phyloP scores from a whole-genome alignment of 2,797 vertebrate genomes.

The Gorsachius magnificus region DNA sequence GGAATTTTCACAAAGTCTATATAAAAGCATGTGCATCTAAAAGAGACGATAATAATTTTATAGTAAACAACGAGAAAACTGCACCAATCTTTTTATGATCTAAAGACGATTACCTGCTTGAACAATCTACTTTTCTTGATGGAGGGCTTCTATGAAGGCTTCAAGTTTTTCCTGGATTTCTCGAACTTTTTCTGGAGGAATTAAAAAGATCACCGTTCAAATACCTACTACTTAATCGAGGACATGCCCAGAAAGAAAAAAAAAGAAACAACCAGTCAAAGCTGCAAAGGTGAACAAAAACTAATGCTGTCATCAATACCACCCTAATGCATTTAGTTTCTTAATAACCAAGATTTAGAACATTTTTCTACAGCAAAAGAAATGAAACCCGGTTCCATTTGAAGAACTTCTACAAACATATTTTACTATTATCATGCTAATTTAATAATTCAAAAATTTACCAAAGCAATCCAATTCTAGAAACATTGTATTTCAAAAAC shows the following conservation, averaged over 20 bases:
- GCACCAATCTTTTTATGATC: background rate
- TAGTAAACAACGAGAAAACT: background rate
- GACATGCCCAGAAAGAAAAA: background rate
- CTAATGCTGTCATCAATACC: background rate
- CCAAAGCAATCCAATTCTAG: background rate
- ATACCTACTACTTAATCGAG: background rate
- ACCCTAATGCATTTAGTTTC: background rate
- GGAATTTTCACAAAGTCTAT: background rate
- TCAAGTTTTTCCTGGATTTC: conserved; percentile 99
- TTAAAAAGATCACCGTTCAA: background rate
- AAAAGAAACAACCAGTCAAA: background rate
- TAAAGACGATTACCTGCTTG: conserved; percentile 27
- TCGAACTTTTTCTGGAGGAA: conserved; percentile 91
- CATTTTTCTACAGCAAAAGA: background rate
- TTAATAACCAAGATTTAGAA: background rate
- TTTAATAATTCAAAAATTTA: background rate
- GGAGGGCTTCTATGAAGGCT: conserved; percentile 98
- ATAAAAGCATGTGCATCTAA: background rate
- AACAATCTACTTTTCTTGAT: conserved; percentile 90
- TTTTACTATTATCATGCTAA: background rate
- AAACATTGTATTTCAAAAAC: background rate
- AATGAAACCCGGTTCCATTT: background rate
- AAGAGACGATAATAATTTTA: background rate
- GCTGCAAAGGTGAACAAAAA: background rate
- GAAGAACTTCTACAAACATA: background rate